Conservation (phyloP, 2,888 invertebrate species). For the Stenoptilia bipunctidactyla region DNA sequence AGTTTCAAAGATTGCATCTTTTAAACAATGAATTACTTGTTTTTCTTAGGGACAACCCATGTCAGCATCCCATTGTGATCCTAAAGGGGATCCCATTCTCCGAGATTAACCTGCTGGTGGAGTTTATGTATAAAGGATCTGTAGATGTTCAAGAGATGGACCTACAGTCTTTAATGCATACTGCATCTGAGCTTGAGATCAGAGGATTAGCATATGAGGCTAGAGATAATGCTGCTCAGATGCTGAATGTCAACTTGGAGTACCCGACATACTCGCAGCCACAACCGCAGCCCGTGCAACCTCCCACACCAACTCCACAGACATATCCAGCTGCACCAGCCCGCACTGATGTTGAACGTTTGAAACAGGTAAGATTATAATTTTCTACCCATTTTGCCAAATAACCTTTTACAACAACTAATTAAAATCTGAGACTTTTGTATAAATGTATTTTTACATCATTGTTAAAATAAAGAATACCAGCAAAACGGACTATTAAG, state of each 20-base stretch:
- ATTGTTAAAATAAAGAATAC: too few species aligned
- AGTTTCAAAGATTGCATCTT: too few species aligned
- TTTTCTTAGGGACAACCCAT: conserved; percentile 73
- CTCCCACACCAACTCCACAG: conserved; percentile 21
- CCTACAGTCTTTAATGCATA: conserved; percentile 74
- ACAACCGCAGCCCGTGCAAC: conserved; percentile 34
- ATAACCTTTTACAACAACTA: too few species aligned
- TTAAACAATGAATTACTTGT: conserved; percentile 4
- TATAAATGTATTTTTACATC: too few species aligned
- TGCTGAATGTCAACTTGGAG: conserved; percentile 65
- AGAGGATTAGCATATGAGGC: conserved; percentile 74
- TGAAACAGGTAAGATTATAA: conserved; percentile 65
- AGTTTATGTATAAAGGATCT: conserved; percentile 80
- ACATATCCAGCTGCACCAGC: conserved; percentile 36
- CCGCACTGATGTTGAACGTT: conserved; percentile 56
- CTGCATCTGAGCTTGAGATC: conserved; percentile 77
- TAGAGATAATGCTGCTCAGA: conserved; percentile 67
- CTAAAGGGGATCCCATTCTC: conserved; percentile 76
- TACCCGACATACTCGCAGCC: conserved; percentile 53
- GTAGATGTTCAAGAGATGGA: conserved; percentile 76
- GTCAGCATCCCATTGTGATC: conserved; percentile 80
- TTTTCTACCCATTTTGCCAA: too few species aligned
- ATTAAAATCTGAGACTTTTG: too few species aligned
- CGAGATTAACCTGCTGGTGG: conserved; percentile 76
- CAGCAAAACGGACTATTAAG: too few species aligned